These are phyloP conservation scores for Myotis lucifugus DNA, from an alignment of 2,113 vertebrate species.

Conservation along the genomic window DNA sequence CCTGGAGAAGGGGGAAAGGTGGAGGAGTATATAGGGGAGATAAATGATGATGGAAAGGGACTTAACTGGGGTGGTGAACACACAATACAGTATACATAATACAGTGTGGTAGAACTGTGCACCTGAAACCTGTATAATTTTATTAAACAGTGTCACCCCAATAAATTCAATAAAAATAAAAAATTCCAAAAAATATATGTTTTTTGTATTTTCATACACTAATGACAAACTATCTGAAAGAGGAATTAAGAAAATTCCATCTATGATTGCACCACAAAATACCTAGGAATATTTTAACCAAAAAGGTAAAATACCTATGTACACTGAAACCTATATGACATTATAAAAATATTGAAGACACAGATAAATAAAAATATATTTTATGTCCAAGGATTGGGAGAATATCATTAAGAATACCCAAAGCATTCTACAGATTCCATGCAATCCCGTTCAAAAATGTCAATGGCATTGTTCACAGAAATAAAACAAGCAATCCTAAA, in stretches of 20 bases:
- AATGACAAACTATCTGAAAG: background rate
- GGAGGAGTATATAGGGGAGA: background rate
- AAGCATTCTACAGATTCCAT: background rate
- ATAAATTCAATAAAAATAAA: background rate
- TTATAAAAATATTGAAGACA: background rate
- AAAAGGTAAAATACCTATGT: background rate
- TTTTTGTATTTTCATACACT: background rate
- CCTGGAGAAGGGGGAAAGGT: background rate
- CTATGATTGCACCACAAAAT: background rate
- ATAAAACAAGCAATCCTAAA: background rate
- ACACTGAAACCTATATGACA: background rate
- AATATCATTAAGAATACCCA: background rate
- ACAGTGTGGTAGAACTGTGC: background rate
- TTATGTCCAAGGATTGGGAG: background rate
- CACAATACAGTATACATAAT: background rate
- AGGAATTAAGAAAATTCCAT: background rate
- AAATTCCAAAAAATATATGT: background rate
- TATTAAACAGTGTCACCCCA: background rate
- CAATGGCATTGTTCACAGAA: background rate
- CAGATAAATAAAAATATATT: conserved; percentile 3
- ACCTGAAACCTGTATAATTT: background rate
- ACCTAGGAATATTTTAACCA: background rate
- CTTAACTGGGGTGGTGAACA: background rate
- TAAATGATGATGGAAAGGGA: background rate
- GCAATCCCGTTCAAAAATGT: background rate